Percentiles rank a stretch among this genome's conserved stretches.
phyloP scores from a whole-genome alignment of 2,888 invertebrate species.

The Plutella xylostella region DNA sequence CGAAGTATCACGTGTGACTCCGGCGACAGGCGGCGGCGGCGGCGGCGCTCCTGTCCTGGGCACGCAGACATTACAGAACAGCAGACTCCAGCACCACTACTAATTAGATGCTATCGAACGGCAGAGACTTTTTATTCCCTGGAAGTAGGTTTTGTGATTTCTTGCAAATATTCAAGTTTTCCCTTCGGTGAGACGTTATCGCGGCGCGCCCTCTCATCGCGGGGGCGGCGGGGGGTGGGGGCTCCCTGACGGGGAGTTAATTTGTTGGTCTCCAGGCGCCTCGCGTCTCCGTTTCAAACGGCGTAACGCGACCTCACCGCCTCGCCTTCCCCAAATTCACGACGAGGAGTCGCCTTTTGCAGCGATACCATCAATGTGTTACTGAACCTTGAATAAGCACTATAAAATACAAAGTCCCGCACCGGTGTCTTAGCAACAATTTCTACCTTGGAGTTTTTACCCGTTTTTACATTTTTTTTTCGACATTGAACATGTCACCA shows the following conservation, averaged over 20 bases:
- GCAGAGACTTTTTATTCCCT: slow-evolving; percentile 46
- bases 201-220: slow-evolving; percentile 53
- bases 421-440: too few species aligned
- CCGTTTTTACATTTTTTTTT: too few species aligned
- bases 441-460: too few species aligned
- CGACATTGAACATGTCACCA: slow-evolving; percentile 45
- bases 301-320: slow-evolving; percentile 65
- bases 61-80: too few species aligned
- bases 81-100: background rate
- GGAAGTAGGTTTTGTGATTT: slow-evolving; percentile 58
- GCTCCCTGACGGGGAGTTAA: slow-evolving; percentile 64
- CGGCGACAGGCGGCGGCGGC: background rate
- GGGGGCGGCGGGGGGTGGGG: slow-evolving; percentile 22
- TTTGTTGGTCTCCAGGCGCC: slow-evolving; percentile 70
- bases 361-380: background rate
- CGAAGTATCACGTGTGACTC: background rate
- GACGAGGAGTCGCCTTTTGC: slow-evolving; percentile 24
- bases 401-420: slow-evolving; percentile 25
- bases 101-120: background rate
- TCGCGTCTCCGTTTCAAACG: slow-evolving; percentile 67
- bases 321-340: slow-evolving; percentile 43
- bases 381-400: slow-evolving; percentile 1
- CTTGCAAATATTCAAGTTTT: slow-evolving; percentile 62
- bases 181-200: slow-evolving; percentile 62
- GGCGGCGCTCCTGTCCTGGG: background rate